These are phyloP conservation scores for Thripadectes ignobilis DNA, from an alignment of 2,797 vertebrate genomes.

Conservation along the genomic window DNA sequence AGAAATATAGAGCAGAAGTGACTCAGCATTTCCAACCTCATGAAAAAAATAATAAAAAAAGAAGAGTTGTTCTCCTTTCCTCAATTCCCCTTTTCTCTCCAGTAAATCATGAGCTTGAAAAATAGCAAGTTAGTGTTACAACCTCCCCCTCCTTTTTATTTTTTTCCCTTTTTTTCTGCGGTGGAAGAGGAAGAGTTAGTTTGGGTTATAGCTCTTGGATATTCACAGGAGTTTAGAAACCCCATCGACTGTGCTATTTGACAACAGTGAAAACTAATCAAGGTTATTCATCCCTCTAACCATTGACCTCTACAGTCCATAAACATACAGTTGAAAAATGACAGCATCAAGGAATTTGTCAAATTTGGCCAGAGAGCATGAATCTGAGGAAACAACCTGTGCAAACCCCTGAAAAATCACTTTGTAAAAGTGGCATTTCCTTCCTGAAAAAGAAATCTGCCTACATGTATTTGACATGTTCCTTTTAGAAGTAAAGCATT, in stretches of 20 bases:
- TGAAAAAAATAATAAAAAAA: neutral
- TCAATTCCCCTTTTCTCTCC: neutral
- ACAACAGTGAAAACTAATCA: neutral
- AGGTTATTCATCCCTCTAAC: neutral
- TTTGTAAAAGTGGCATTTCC: neutral
- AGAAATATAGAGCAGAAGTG: neutral
- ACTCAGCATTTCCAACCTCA: neutral
- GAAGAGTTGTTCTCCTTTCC: neutral
- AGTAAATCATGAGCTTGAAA: neutral
- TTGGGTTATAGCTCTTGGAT: neutral
- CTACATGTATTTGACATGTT: neutral
- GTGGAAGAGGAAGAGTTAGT: neutral
- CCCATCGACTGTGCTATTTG: neutral
- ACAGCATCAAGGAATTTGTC: neutral
- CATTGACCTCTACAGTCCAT: neutral
- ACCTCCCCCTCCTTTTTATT: rapidly evolving
- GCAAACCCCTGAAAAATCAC: neutral
- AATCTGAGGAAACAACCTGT: neutral
- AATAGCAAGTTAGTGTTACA: neutral
- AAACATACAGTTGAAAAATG: neutral
- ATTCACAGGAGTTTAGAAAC: neutral
- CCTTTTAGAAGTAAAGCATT: neutral
- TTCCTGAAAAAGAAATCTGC: neutral
- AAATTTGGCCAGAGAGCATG: neutral
- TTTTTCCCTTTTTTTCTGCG: too few species aligned